A percentile compares a stretch with the other conserved stretches of the same genome.
These are phyloP conservation scores for Drosophila nigricruria DNA, from an alignment of 2,888 invertebrate genomes.

Conservation along the genomic window DNA sequence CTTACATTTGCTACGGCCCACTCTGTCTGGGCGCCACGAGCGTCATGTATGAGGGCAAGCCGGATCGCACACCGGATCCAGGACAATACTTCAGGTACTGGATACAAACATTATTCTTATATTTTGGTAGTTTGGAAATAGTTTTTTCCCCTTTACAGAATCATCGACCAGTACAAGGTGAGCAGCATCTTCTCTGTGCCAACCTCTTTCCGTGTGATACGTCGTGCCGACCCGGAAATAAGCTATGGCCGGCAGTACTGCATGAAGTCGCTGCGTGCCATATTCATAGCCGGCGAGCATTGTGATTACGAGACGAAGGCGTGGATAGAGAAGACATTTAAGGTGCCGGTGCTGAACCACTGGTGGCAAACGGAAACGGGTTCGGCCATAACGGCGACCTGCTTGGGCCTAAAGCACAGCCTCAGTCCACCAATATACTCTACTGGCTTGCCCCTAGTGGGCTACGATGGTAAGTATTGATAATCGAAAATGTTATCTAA, in stretches of 20 bases:
- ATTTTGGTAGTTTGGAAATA: not conserved
- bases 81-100: slow-evolving; percentile 94
- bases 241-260: slow-evolving; percentile 90
- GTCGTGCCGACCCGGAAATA: slow-evolving; percentile 92
- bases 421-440: slow-evolving; percentile 90
- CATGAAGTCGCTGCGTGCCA: slow-evolving; percentile 89
- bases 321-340: slow-evolving; percentile 90
- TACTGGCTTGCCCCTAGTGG: slow-evolving; percentile 95
- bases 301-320: slow-evolving; percentile 95
- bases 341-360: slow-evolving; percentile 93
- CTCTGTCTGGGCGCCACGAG: slow-evolving; percentile 92
- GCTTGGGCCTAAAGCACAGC: slow-evolving; percentile 91
- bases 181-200: slow-evolving; percentile 95
- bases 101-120: not conserved
- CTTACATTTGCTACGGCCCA: slow-evolving; percentile 97
- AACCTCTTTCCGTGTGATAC: slow-evolving; percentile 93
- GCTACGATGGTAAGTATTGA: slow-evolving; percentile 91
- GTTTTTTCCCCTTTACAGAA: slow-evolving; percentile 86
- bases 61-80: slow-evolving; percentile 96
- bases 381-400: slow-evolving; percentile 94
- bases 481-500: not conserved
- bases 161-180: slow-evolving; percentile 94
- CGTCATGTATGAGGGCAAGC: slow-evolving; percentile 96
- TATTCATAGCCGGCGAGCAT: slow-evolving; percentile 96
- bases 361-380: slow-evolving; percentile 99